phyloP scores from a whole-genome alignment of 1,140 invertebrate species.

The Cherax destructor region DNA sequence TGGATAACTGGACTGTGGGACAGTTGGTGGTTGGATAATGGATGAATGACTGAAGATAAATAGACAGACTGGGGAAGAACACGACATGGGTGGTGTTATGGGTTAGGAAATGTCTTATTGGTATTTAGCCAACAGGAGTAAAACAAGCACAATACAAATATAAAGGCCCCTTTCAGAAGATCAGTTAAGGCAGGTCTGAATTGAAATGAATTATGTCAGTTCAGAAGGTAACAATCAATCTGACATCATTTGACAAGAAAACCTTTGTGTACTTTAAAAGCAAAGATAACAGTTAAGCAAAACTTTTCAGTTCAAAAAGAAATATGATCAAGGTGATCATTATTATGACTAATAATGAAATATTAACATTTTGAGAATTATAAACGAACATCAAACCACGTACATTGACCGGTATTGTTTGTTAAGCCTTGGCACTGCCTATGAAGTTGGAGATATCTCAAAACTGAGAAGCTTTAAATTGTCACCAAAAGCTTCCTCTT shows the following conservation, averaged over 20 bases:
- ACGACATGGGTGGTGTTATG: conserved; percentile 1
- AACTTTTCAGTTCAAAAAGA: conserved; percentile 26
- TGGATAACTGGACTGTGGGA: too few species aligned
- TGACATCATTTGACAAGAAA: conserved; percentile 52
- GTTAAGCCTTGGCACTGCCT: conserved; percentile 50
- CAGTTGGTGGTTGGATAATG: too few species aligned
- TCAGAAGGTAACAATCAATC: conserved; percentile 27
- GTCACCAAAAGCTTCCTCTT: conserved; percentile 5
- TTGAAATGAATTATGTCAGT: conserved; percentile 54
- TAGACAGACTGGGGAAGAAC: not conserved
- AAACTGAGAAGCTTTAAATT: conserved; percentile 31
- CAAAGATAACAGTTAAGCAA: conserved; percentile 40
- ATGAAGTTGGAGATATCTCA: conserved; percentile 23
- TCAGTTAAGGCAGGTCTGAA: conserved; percentile 65
- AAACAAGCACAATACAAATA: conserved; percentile 67
- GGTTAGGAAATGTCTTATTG: conserved; percentile 8
- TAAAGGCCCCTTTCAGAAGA: conserved; percentile 65
- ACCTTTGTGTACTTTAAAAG: conserved; percentile 30
- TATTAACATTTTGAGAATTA: conserved; percentile 55
- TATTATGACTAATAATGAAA: conserved; percentile 61
- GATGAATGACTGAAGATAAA: not conserved
- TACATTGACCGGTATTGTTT: conserved; percentile 58
- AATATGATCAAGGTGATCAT: conserved; percentile 51
- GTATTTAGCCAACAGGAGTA: conserved; percentile 13
- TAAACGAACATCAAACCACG: conserved; percentile 58